Percentiles rank a stretch among this genome's conserved stretches.
Conservation (phyloP, 1,140 invertebrate species). For the Ruditapes philippinarum region DNA sequence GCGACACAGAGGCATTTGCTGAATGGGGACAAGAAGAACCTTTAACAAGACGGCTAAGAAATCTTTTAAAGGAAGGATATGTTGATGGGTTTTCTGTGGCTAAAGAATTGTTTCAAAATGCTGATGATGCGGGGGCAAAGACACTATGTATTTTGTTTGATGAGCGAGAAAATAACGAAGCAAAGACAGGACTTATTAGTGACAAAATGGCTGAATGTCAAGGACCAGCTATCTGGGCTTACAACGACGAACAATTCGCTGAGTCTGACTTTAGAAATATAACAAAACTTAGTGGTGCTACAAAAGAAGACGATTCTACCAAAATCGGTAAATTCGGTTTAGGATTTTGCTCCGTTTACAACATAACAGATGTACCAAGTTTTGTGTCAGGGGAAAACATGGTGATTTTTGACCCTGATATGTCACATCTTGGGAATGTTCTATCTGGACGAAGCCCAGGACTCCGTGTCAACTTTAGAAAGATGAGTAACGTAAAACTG, state of each 20-base stretch:
- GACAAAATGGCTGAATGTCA: constrained; percentile 79
- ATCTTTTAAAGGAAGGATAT: constrained; percentile 75
- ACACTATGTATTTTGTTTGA: constrained; percentile 86
- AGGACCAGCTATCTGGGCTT: constrained; percentile 82
- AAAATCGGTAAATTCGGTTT: constrained; percentile 84
- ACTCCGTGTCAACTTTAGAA: constrained; percentile 76
- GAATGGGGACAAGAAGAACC: constrained; percentile 79
- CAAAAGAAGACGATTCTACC: constrained; percentile 77
- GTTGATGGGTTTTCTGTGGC: constrained; percentile 81
- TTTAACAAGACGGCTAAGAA: constrained; percentile 74
- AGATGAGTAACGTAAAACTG: constrained; percentile 69
- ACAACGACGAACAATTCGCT: constrained; percentile 82
- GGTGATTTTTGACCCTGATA: constrained; percentile 85
- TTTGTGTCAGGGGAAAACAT: constrained; percentile 81
- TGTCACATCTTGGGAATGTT: constrained; percentile 75
- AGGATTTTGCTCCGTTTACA: constrained; percentile 85
- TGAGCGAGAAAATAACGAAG: constrained; percentile 80
- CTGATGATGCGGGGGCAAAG: constrained; percentile 86
- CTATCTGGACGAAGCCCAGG: constrained; percentile 75
- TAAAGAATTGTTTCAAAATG: constrained; percentile 85
- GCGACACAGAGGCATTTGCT: constrained; percentile 41
- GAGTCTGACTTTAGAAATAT: constrained; percentile 82
- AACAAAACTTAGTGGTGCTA: constrained; percentile 78
- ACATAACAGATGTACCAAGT: constrained; percentile 84
- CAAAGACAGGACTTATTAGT: constrained; percentile 74